Base-by-base conservation (phyloP, 2,113 vertebrate species). In the Syngnathoides biaculeatus region DNA sequence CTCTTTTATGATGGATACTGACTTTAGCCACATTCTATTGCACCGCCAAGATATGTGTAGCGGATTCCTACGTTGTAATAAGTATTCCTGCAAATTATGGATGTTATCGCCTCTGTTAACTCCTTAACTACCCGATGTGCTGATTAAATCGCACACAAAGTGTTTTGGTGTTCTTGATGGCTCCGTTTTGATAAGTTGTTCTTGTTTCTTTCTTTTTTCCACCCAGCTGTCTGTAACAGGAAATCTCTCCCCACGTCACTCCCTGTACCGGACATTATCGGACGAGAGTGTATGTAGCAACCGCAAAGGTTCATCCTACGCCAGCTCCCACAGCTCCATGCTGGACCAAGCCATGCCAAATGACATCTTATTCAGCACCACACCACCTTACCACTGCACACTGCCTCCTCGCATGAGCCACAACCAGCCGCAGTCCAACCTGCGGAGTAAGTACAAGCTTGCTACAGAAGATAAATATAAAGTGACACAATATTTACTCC, bases 291-390 rank as follows among this genome's bases (percentile, higher is more conserved):
- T 98, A 70, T 96, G 95, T 78, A 95, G 95, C 80, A 94, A 93
- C 67, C 91, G 95, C 6, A 94, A 94, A 84, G 93, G 92, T 8
- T 95, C 95, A 1, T 95, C 96, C 7, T 95, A 95, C 0, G 84
- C 90, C 73, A 95, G 95, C 79, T 98, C 96, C 2, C 94, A 92
- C n/a, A 97, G 95, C 73, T 98, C 95, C 35, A 75, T 96, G 84
- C 88, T 98, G 64, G 96, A 98, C 81, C 95, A 97, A 67, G 93
- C 93, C 7, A 78, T 98, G 92, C 95, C 95, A 73, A 97, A 93
- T 8, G 95, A 98, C 84, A 97, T 96, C 85, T 90, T 98, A 12
- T 98, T 98, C 92, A 97, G 95, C 92, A 96, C 94, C 65, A 97
- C 97, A 0, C 95, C 94, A 1, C 94, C 95, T 0, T 96, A 95